Percentiles rank a stretch among this genome's conserved stretches.
Conservation (phyloP, 2,797 vertebrate genomes). For the Thunnus albacares region DNA sequence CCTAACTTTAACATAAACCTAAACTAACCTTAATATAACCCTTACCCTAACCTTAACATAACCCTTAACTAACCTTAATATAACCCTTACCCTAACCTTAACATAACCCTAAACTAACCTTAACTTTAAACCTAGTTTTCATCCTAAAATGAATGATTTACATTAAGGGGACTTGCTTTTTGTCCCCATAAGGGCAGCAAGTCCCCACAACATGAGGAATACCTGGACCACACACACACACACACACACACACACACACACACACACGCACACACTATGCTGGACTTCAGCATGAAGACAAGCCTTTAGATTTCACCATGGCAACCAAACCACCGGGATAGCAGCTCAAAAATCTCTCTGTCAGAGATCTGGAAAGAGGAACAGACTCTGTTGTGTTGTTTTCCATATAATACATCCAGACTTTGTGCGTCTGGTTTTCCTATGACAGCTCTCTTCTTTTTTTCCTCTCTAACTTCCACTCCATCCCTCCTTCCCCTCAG, state of each 20-base stretch:
- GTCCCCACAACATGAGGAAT: too few relatives aligned
- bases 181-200: too few relatives aligned
- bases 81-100: too few relatives aligned
- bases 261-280: conserved; percentile 47
- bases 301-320: conserved; percentile 72
- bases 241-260: conserved; percentile 29
- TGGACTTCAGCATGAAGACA: conserved; percentile 60
- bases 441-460: background rate
- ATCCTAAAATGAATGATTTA: too few relatives aligned
- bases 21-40: too few relatives aligned
- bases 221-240: background rate
- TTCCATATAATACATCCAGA: conserved; percentile 27
- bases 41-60: too few relatives aligned
- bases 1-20: too few relatives aligned
- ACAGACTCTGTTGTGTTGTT: conserved; percentile 27
- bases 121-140: too few relatives aligned
- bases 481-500: background rate
- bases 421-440: conserved; percentile 4
- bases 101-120: too few relatives aligned
- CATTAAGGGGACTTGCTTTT: too few relatives aligned
- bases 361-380: conserved; percentile 39
- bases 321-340: conserved; percentile 68
- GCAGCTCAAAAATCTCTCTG: conserved; percentile 51
- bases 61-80: too few relatives aligned
- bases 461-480: too few relatives aligned